Percentiles rank a stretch among this genome's conserved stretches.
These are phyloP conservation scores for Lithophane ornitopus DNA, from an alignment of 2,888 invertebrate genomes.

Conservation along the genomic window DNA sequence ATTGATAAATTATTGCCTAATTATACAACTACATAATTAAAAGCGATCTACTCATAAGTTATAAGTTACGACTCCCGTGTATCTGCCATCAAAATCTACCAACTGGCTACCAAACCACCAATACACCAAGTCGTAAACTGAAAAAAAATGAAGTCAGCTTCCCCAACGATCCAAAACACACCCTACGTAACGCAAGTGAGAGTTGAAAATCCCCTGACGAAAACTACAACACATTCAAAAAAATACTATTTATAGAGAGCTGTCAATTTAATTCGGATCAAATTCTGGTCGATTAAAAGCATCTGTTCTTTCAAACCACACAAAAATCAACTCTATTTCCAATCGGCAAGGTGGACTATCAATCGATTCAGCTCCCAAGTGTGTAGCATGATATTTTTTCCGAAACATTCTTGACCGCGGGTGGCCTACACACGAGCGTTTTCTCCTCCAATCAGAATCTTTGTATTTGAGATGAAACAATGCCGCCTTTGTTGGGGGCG, in stretches of 20 bases:
- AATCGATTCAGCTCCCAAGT: constrained; percentile 48
- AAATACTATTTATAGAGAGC: constrained; percentile 78
- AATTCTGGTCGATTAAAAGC: constrained; percentile 77
- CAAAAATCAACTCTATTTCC: constrained; percentile 56
- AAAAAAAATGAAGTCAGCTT: constrained; percentile 57
- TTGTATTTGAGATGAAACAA: constrained; percentile 85
- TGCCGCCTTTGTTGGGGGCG: constrained; percentile 85
- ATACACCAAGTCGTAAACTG: constrained; percentile 41
- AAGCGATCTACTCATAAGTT: constrained; percentile 36
- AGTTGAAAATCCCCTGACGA: constrained; percentile 29
- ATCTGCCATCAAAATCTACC: constrained; percentile 61
- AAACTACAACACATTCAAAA: constrained; percentile 60
- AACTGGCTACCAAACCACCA: constrained; percentile 47
- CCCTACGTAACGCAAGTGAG: accelerated
- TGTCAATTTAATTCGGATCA: constrained; percentile 85
- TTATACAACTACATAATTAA: constrained; percentile 53
- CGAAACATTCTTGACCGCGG: constrained; percentile 79
- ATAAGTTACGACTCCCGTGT: constrained; percentile 62
- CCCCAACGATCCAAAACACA: constrained; percentile 20
- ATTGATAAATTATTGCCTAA: constrained; percentile 53
- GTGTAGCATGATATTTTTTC: constrained; percentile 74
- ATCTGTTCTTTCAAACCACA: constrained; percentile 70
- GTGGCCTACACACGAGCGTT: constrained; percentile 67
- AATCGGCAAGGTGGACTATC: constrained; percentile 11
- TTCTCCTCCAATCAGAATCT: constrained; percentile 80